These are phyloP conservation scores for Stenotaenia linearis DNA, from an alignment of 2,888 invertebrate genomes.

Conservation along the genomic window DNA sequence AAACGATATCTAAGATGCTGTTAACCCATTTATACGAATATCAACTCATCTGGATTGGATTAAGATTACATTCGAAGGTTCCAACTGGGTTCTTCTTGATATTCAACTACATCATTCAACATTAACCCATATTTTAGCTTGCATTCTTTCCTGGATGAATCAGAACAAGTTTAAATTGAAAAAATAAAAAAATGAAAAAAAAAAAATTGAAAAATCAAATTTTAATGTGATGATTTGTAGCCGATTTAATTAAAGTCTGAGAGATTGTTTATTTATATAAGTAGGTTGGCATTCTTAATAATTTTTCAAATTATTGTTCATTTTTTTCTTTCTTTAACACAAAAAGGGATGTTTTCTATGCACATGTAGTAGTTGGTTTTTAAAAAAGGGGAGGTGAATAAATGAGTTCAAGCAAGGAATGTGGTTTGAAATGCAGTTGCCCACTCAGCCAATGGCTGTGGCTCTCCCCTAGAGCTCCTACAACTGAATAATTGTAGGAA, in stretches of 20 bases:
- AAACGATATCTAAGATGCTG: background rate
- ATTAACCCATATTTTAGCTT: background rate
- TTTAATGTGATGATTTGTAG: no score
- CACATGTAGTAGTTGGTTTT: background rate
- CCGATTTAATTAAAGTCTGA: no score
- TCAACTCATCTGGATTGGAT: background rate
- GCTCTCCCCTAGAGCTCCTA: background rate
- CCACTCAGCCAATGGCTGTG: background rate
- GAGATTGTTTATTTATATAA: no score
- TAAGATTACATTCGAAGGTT: background rate
- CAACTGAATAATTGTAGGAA: background rate
- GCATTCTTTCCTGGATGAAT: no score
- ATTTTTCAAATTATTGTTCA: background rate
- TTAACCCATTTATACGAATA: background rate
- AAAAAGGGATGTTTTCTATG: background rate
- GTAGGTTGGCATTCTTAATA: background rate
- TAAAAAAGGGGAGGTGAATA: background rate
- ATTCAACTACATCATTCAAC: background rate
- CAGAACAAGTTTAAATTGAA: no score
- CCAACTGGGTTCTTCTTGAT: background rate
- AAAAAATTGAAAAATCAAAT: no score
- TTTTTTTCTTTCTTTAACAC: background rate
- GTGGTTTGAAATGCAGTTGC: background rate
- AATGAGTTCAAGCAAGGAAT: background rate
- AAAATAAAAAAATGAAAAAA: no score